These are phyloP conservation scores for Microtus oregoni DNA, from an alignment of 2,113 vertebrate species.

Conservation along the genomic window DNA sequence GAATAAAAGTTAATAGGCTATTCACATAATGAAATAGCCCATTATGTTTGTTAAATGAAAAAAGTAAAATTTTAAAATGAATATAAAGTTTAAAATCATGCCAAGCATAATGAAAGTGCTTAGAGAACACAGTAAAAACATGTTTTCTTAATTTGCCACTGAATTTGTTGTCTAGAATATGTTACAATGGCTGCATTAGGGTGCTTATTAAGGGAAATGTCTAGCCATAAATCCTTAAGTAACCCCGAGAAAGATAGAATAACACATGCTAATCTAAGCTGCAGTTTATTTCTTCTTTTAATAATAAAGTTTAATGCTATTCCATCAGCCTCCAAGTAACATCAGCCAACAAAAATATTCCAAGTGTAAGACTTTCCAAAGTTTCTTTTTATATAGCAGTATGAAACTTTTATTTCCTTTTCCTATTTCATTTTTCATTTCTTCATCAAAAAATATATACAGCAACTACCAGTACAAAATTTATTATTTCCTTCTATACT, in stretches of 20 bases:
- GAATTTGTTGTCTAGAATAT: not conserved
- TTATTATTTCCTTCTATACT: not conserved
- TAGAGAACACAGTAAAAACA: not conserved
- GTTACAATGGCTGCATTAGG: not conserved
- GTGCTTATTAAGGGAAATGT: not conserved
- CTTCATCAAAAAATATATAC: not conserved
- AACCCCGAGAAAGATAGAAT: not conserved
- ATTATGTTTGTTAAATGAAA: not conserved
- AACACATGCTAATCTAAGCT: not conserved
- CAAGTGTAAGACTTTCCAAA: not conserved
- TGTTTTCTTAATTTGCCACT: not conserved
- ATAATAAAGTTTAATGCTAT: not conserved
- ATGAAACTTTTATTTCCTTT: not conserved
- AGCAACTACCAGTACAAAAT: not conserved
- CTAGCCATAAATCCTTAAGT: not conserved
- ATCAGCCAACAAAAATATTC: not conserved
- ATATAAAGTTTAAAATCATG: not conserved
- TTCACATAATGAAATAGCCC: not conserved
- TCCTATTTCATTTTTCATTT: not conserved
- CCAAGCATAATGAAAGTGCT: not conserved
- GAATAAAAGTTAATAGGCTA: not conserved
- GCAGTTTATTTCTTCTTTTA: not conserved
- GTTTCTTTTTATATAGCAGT: not conserved
- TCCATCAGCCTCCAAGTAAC: not conserved
- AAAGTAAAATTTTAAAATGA: not conserved